These are phyloP conservation scores for Pluvianellus socialis DNA, from an alignment of 2,113 vertebrate genomes.

Conservation along the genomic window DNA sequence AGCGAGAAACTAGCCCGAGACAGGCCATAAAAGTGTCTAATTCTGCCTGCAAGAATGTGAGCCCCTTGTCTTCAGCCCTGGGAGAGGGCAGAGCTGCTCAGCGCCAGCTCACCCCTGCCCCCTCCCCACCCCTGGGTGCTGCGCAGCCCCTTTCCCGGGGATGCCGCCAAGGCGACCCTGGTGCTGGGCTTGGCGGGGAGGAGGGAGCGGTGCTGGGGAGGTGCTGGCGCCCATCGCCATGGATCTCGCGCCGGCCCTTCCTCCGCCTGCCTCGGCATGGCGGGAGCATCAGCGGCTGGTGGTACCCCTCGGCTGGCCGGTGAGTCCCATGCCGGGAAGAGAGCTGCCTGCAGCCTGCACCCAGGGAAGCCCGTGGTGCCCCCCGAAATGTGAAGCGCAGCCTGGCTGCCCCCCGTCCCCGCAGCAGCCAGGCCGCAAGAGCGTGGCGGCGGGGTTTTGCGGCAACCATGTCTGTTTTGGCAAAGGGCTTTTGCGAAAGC, in stretches of 20 bases:
- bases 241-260: background rate
- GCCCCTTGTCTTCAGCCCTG: background rate
- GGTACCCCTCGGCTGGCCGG: accelerated
- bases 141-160: background rate
- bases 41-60: background rate
- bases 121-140: background rate
- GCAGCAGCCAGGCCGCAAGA: background rate
- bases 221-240: accelerated
- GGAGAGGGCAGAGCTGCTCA: background rate
- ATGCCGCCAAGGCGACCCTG: background rate
- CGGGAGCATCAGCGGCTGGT: accelerated
- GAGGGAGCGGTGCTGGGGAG: background rate
- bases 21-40: background rate
- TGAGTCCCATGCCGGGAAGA: accelerated
- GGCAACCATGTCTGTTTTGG: accelerated
- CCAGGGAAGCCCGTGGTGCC: accelerated
- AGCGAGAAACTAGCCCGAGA: background rate
- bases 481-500: accelerated
- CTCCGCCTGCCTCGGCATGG: accelerated
- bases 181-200: background rate
- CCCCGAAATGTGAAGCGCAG: accelerated
- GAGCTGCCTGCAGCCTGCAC: background rate
- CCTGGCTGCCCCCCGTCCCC: accelerated
- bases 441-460: accelerated
- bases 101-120: accelerated